Evolutionary conservation across 2,888 invertebrate species (phyloP).

Genomic region (Netelia melanura): DNA sequence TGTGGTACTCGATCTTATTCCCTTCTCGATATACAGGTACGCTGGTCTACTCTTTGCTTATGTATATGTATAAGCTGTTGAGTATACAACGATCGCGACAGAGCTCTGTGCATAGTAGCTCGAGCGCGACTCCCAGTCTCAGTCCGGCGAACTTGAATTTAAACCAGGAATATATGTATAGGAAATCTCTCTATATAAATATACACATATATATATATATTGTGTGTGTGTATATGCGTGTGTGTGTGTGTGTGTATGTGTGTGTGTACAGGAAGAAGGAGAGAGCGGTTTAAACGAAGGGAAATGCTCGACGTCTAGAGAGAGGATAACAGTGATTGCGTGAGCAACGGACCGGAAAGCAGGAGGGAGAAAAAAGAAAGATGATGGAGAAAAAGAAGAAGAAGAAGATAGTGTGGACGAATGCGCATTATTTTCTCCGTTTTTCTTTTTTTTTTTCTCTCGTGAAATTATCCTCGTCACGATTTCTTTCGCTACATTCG

Average conservation of each 20-base stretch:
- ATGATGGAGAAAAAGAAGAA: conserved; percentile 13
- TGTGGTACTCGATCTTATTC: background rate
- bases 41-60: background rate
- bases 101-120: conserved; percentile 35
- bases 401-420: background rate
- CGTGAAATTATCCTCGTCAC: no score
- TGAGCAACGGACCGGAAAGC: conserved; percentile 42
- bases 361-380: conserved; percentile 15
- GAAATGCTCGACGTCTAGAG: conserved; percentile 36
- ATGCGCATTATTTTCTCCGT: background rate
- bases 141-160: conserved; percentile 65
- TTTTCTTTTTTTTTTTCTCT: background rate
- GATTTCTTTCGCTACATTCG: no score
- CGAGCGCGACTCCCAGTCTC: conserved; percentile 53
- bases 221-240: no score
- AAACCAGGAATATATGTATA: conserved; percentile 32
- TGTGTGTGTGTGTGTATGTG: background rate
- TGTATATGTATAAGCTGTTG: background rate
- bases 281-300: conserved; percentile 45
- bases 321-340: conserved; percentile 44
- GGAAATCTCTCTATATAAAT: background rate
- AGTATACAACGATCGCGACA: conserved; percentile 23
- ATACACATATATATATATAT: background rate
- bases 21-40: background rate
- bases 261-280: conserved; percentile 11